Base-by-base conservation (phyloP, 1,140 invertebrate species). In the Andricus grossulariae region DNA sequence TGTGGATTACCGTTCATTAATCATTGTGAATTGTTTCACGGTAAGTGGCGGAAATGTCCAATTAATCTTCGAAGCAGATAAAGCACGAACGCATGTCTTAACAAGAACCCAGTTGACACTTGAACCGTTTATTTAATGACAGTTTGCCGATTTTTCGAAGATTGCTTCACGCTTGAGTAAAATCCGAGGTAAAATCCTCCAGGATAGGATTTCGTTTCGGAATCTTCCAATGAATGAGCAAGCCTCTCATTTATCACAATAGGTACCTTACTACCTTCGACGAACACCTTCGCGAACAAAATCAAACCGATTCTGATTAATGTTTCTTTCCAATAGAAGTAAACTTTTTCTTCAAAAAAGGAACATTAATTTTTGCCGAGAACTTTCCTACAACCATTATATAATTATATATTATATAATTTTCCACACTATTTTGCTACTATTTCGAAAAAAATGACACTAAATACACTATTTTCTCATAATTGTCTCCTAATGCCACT, bases 161-260 rank as follows among this genome's bases (percentile, higher is more conserved):
- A 39, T 66, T 15, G 21, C 10, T 66, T 66, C 21, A 66, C 60
- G 60, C 60, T 66, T 8, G 60, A 45, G 39, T 45, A 11, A 45
- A 45, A 60, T 16, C 7, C 18, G 19, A 54, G n/a, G 21, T 60
- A 32, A 60, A 21, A 60, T 32, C 32, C 21, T n/a, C 21, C 15
- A 39, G 16, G 25, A 66, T 39, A 45, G 39, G 15, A 66, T 66
- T 66, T 66, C 60, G 32, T 66, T 66, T 66, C 39, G 25, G 25
- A 32, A 66, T 66, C 25, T 66, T 66, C 25, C 60, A 66, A 39
- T 66, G 60, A 66, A 66, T 66, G 25, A 45, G 60, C 60, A 66
- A 66, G 60, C 32, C 12, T 66, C 60, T 66, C 60, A 66, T 66
- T 66, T 66, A 66, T 66, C 60, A 66, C 60, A 39, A 39, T 39